Conservation (phyloP, 2,113 vertebrate genomes). For the Papio anubis region DNA sequence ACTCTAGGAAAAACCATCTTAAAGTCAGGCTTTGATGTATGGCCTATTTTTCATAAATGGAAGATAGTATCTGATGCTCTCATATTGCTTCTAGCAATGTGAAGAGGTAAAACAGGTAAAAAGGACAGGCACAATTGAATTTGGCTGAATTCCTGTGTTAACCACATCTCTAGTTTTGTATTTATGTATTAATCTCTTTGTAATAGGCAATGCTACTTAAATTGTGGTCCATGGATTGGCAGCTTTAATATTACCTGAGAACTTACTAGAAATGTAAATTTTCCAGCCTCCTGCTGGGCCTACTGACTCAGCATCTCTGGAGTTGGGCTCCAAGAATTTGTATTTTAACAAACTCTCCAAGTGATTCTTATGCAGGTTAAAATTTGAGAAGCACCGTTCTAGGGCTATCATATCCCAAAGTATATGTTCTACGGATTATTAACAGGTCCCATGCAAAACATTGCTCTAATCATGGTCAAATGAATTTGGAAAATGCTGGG, state of each 20-base stretch:
- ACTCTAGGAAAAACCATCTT: background rate
- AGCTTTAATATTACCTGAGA: background rate
- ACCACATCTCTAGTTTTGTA: background rate
- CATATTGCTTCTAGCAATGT: constrained; percentile 8
- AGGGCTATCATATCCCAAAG: background rate
- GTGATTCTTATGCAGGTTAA: background rate
- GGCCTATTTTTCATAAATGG: background rate
- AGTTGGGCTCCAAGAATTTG: background rate
- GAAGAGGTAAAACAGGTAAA: constrained; percentile 1
- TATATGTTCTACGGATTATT: constrained; percentile 10
- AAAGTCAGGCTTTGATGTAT: constrained; percentile 18
- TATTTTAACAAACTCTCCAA: constrained; percentile 16
- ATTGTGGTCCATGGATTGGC: background rate
- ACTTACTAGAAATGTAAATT: background rate
- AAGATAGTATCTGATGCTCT: background rate
- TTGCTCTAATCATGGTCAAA: constrained; percentile 2
- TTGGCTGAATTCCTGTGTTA: background rate
- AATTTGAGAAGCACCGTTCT: constrained; percentile 10
- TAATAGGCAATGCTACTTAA: background rate
- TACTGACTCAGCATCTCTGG: background rate
- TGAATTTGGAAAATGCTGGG: constrained; percentile 43
- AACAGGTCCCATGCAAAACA: constrained; percentile 21
- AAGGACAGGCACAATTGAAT: background rate
- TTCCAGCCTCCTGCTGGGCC: background rate
- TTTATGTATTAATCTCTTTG: background rate